Conservation (phyloP, 1,140 invertebrate species). For the Eubasilissa regina region DNA sequence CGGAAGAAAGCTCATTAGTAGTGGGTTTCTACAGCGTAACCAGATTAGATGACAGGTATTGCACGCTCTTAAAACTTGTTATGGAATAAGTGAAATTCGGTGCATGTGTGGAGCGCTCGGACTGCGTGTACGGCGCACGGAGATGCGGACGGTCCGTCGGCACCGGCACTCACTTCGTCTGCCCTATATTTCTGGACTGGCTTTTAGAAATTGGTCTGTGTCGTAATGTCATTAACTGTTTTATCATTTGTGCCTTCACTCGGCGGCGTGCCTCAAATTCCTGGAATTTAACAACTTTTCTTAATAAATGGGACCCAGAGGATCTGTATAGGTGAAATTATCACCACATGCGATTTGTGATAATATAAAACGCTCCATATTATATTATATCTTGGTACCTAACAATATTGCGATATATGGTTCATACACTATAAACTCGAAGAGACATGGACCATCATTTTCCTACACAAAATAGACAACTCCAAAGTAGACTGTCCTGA, state of each 20-base stretch:
- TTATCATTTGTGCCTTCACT: constrained; percentile 19
- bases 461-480: too few relatives aligned
- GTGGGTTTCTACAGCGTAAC: constrained; percentile 48
- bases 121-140: constrained; percentile 8
- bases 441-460: too few relatives aligned
- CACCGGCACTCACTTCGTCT: neutral
- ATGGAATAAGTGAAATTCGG: constrained; percentile 50
- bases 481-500: too few relatives aligned
- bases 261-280: neutral
- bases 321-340: too few relatives aligned
- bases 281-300: too few relatives aligned
- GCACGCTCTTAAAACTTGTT: constrained; percentile 44
- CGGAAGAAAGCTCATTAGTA: constrained; percentile 48
- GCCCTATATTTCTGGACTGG: constrained; percentile 27
- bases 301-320: too few relatives aligned
- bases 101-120: neutral
- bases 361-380: too few relatives aligned
- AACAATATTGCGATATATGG: too few relatives aligned
- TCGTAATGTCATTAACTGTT: constrained; percentile 19
- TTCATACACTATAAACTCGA: too few relatives aligned
- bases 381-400: too few relatives aligned
- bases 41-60: constrained; percentile 50
- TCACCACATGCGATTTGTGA: too few relatives aligned
- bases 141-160: neutral
- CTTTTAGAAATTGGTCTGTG: constrained; percentile 33